Evolutionary conservation across 2,888 invertebrate species (phyloP), one percentile per base, ranked within the genome.

Genomic region (Desoria tigrina): DNA sequence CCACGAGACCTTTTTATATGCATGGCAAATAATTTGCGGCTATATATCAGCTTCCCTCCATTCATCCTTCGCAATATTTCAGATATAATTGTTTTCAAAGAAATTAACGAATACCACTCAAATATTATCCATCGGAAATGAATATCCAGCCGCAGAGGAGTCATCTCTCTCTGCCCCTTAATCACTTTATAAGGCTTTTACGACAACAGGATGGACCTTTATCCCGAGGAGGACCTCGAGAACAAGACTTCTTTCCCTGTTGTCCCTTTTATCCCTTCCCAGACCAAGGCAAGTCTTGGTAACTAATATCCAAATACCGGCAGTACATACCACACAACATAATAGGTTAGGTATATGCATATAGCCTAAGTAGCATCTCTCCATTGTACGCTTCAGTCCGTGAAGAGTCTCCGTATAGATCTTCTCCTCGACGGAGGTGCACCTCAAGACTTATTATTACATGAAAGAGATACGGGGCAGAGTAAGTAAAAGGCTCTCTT

Each of bases 21-120:
- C 73, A 71, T 65, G 73, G 75, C 69, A 73, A 74, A 74, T 76
- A 72, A 74, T 74, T 73, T 71, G 71, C 69, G 68, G 67, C 71
- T 65, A 71, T 75, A 72, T 72, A 71, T 72, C 68, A 66, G 66
- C 42, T 45, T 39, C 42, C 28, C 45, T 56, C 54, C 64, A 64
- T 65, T 71, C 71, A 66, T 63, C 64, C 69, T 66, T 65, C 57
- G 65, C 65, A 69, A 71, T 73, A 74, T 74, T 74, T 74, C 74
- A 73, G 69, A 65, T 69, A 65, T 67, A 70, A 70, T 70, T 70
- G 70, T 70, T 70, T 67, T 70, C 66, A 67, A 66, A 64, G 67
- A 62, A 70, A 70, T 70, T 70, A 70, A 71, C 62, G 68, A 68
- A 65, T 65, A 65, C 64, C 68, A 64, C 61, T 58, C 66, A 64